Conservation (phyloP, 2,888 invertebrate genomes). For the Caenorhabditis panamensis region DNA sequence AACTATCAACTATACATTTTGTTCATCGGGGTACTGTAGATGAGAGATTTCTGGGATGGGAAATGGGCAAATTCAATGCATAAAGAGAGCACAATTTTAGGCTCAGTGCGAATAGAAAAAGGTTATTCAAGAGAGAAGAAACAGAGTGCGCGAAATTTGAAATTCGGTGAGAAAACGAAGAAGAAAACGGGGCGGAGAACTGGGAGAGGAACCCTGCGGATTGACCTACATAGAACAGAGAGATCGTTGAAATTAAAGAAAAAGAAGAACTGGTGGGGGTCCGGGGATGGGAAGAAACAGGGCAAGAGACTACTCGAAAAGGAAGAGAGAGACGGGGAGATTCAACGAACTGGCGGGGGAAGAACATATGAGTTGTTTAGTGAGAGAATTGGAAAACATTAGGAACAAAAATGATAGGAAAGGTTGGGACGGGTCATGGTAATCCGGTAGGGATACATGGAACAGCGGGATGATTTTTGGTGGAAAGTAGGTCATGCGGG, state of each 20-base stretch:
- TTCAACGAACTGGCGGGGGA: neutral
- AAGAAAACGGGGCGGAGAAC: neutral
- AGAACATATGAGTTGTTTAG: neutral
- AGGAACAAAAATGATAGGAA: neutral
- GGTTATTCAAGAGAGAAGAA: neutral
- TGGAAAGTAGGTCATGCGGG: neutral
- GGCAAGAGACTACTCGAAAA: neutral
- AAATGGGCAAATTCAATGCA: neutral
- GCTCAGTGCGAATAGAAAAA: conserved; percentile 12
- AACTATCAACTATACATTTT: conserved; percentile 1
- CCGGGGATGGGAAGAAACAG: neutral
- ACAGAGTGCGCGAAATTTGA: neutral
- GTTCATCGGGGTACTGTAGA: neutral
- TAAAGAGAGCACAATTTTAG: neutral
- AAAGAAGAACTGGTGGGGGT: neutral
- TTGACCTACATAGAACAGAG: neutral
- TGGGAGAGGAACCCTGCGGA: neutral
- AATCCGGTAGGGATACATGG: neutral
- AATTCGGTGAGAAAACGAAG: neutral
- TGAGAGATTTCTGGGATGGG: neutral
- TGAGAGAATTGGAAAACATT: neutral
- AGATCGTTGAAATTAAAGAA: conserved; percentile 10
- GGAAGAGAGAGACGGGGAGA: neutral
- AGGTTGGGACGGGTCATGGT: neutral
- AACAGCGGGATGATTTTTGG: neutral